These are phyloP conservation scores for Crypturellus undulatus DNA, from an alignment of 2,113 vertebrate species.

Conservation along the genomic window DNA sequence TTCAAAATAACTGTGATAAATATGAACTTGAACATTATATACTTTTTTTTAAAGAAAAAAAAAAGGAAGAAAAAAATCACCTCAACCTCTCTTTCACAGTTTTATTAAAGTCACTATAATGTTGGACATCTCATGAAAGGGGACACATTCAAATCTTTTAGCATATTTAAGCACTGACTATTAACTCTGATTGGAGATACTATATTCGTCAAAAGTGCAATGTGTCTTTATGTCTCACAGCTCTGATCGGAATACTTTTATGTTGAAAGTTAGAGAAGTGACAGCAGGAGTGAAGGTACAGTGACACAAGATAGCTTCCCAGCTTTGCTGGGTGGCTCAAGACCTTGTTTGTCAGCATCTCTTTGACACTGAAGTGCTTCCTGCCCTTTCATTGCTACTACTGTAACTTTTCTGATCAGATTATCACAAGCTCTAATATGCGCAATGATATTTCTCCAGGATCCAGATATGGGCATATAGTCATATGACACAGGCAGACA, in stretches of 20 bases:
- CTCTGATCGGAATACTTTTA: neutral
- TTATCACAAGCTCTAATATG: neutral
- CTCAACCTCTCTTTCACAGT: neutral
- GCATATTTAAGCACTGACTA: neutral
- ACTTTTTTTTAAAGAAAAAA: no score
- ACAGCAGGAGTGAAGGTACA: neutral
- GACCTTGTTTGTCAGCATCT: neutral
- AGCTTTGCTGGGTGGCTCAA: neutral
- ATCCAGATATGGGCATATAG: neutral
- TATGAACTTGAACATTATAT: neutral
- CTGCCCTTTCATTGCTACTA: neutral
- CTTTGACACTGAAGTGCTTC: neutral
- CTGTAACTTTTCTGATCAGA: neutral
- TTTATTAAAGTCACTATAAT: neutral
- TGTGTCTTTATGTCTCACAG: neutral
- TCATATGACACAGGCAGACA: neutral
- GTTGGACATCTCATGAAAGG: neutral
- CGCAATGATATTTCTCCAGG: neutral
- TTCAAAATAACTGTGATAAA: neutral
- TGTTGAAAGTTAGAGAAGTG: neutral
- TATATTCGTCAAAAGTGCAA: rapidly evolving
- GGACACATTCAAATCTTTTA: no score
- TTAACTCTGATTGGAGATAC: neutral
- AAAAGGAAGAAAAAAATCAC: no score
- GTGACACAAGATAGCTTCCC: neutral